Conservation (phyloP, 2,888 invertebrate genomes). For the Pantelozetes paolii region DNA sequence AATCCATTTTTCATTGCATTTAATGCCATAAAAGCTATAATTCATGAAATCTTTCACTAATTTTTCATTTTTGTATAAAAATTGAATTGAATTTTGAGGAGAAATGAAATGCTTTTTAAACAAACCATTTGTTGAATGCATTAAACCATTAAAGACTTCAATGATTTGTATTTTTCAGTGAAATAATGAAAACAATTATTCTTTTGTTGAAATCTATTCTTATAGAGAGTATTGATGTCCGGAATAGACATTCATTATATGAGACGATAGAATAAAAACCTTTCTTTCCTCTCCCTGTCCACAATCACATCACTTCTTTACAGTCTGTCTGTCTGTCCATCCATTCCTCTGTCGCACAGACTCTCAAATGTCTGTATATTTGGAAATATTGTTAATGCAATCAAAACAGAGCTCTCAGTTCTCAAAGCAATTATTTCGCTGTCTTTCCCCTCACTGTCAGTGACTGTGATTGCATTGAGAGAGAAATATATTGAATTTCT, state of each 20-base stretch:
- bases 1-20: no score
- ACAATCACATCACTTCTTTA: constrained; percentile 16
- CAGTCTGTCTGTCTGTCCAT: constrained; percentile 6
- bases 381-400: not conserved
- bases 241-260: constrained; percentile 27
- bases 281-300: constrained; percentile 1
- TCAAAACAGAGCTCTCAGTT: not conserved
- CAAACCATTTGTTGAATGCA: not conserved
- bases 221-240: constrained; percentile 15
- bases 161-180: no score
- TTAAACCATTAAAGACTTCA: no score
- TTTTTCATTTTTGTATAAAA: no score
- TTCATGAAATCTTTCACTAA: no score
- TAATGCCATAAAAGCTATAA: no score
- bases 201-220: not conserved
- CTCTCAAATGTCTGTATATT: not conserved
- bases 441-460: not conserved
- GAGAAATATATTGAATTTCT: not conserved
- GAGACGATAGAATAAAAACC: constrained; percentile 2
- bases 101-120: not conserved
- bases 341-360: constrained; percentile 6
- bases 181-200: constrained; percentile 24
- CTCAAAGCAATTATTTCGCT: constrained; percentile 17
- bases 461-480: not conserved
- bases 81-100: no score